Base-by-base conservation (phyloP, 1,140 invertebrate species). In the Acyrthosiphon pisum region DNA sequence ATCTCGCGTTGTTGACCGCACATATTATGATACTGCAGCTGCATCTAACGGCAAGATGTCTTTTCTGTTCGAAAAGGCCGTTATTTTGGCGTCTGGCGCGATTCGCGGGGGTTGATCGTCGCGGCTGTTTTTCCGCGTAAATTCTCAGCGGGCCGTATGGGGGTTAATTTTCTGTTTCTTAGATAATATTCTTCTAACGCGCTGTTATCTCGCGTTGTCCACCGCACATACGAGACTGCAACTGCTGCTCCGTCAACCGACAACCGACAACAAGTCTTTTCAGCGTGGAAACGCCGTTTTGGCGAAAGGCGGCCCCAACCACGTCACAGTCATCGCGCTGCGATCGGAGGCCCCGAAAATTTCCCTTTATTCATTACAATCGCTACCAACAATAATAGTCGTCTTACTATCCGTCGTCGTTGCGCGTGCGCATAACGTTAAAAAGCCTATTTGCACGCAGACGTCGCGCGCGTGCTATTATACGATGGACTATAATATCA, bases 361-460 rank as follows among this genome's bases (percentile, higher is more conserved):
- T 30, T 68, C 60, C 23, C n/a, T n/a, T n/a, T n/a, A n/a, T n/a
- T n/a, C n/a, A 30, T 68, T 68, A 23, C 26, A n/a, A 81, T 81
- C 11, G 46, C 41, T 41, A 3, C 18, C 11, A 50, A 50, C 1
- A 50, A 50, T 50, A 50, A 50, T 50, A 18, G 11, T 50, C 48
- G 11, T 50, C 14, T 50, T 18, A 50, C 48, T 18, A 50, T 50
- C 48, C 46, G 46, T 20, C 0, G 20, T 44, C 83, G 41, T n/a
- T 35, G 6, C n/a, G 1, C 22, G 35, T 6, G n/a, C 48, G 18
- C 86, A 35, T 35, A 35, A 48, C n/a, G n/a, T n/a, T 88, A 50
- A 90, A 90, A 90, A 41, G 35, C 35, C 88, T 41, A 90, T 41
- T 90, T 56, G 35, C 41, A 90, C 48, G 50, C 88, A n/a, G 7